Evolutionary conservation across 1,140 invertebrate species (phyloP), one percentile per base, ranked within the genome.

Genomic region (Ectropis grisescens): DNA sequence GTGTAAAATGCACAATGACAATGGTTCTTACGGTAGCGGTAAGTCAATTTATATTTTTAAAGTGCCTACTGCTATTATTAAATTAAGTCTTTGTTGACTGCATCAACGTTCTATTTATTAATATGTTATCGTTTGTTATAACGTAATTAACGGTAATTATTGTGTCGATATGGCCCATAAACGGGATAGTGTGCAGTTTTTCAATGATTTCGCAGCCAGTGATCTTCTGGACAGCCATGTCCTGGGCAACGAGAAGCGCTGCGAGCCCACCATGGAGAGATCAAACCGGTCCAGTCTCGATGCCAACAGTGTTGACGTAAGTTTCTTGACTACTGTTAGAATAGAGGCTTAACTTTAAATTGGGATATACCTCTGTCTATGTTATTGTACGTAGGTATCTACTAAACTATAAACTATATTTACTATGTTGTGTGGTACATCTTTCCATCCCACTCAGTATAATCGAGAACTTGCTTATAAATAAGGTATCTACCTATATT

Each of bases 171-270:
- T 68, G 59, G 59, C 49, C 39, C 67, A 80, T 76, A 72, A 75
- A 71, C 26, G 56, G 56, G 52, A 58, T 76, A 66, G 66, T 64
- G 58, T 62, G 36, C 50, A 51, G 39, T 66, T 65, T 66, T 69
- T 59, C 53, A 65, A 54, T 50, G 58, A 56, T 61, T 62, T 44
- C 58, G 46, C 58, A 80, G 75, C 75, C 33, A 76, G 68, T 67
- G 75, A 80, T 66, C 53, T 80, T 29, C 59, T 81, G 70, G 75
- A 74, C 51, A 70, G 61, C 64, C 72, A 80, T 78, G 72, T 61
- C 35, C 48, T 74, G 58, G 68, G 55, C 9, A 60, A 65, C 54
- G 66, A 80, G 41, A 76, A 78, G 65, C 38, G 60, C 51, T 46
- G 35, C 32, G 57, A 47, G 39, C 53, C 57, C 41, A 46, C 57